phyloP scores from a whole-genome alignment of 2,113 vertebrate genomes.

The Noctilio leporinus region DNA sequence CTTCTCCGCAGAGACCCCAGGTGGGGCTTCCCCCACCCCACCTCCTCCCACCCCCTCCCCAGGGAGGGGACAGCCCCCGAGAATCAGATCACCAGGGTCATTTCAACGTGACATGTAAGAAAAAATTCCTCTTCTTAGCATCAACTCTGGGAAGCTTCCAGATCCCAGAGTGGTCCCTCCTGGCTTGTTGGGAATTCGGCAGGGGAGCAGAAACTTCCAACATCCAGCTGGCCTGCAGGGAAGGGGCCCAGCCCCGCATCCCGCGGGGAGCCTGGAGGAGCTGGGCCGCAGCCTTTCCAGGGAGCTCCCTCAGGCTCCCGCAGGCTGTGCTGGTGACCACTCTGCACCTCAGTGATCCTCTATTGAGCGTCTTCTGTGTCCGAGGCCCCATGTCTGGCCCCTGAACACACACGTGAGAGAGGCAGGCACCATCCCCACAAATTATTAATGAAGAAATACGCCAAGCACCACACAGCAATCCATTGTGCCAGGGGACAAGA shows the following conservation, averaged over 20 bases:
- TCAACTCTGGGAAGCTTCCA: neutral
- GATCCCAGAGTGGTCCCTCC: neutral
- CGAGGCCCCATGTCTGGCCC: neutral
- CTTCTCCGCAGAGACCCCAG: neutral
- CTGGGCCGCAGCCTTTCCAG: neutral
- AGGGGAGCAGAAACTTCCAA: neutral
- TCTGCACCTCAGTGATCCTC: neutral
- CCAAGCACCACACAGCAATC: neutral
- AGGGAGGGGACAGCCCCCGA: neutral
- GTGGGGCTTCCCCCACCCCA: too few relatives aligned
- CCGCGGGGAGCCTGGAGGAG: neutral
- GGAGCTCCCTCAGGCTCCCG: neutral
- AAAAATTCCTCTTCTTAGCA: neutral
- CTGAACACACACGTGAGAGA: neutral
- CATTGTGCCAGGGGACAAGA: fast-evolving
- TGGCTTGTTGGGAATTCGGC: neutral
- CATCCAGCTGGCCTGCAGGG: too few relatives aligned
- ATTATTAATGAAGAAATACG: neutral
- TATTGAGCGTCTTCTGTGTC: neutral
- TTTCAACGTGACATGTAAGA: neutral
- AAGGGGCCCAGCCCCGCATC: neutral
- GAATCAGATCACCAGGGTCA: neutral
- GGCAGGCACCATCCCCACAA: neutral
- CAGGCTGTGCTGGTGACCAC: neutral
- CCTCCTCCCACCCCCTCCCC: neutral